A percentile compares a stretch with the other conserved stretches of the same genome.
Conservation (phyloP, 2,888 invertebrate genomes). For the Polydesmus complanatus region DNA sequence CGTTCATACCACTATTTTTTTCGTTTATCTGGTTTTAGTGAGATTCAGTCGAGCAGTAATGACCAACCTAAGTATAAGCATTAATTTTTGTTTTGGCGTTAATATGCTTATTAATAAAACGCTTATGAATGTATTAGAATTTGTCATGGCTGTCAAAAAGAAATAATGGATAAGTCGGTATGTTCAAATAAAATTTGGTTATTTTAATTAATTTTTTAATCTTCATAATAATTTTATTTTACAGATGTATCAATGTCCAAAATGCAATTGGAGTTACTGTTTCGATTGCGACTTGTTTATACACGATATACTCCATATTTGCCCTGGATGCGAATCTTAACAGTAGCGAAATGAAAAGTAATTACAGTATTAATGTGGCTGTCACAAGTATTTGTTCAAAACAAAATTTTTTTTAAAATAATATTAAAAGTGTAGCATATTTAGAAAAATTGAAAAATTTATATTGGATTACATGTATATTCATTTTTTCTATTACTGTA, state of each 20-base stretch:
- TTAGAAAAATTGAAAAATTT: no score
- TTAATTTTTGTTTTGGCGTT: no score
- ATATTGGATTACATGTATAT: no score
- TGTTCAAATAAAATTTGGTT: slow-evolving; percentile 6
- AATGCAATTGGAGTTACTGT: slow-evolving; percentile 70
- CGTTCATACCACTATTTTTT: slow-evolving; percentile 95
- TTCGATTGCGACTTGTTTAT: slow-evolving; percentile 91
- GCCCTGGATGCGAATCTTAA: slow-evolving; percentile 81
- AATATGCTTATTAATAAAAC: no score
- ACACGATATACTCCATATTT: slow-evolving; percentile 84
- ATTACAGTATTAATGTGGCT: not conserved
- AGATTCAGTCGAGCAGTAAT: slow-evolving; percentile 38
- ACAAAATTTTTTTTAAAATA: no score
- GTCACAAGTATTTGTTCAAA: no score
- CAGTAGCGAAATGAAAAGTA: slow-evolving; percentile 5
- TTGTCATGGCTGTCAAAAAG: slow-evolving; percentile 24
- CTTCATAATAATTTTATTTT: not conserved
- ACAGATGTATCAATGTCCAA: slow-evolving; percentile 64
- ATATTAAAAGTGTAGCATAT: no score
- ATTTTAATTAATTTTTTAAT: slow-evolving; percentile 18
- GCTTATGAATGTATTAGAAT: no score
- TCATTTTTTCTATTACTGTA: no score
- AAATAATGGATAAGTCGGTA: slow-evolving; percentile 23
- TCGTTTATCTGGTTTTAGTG: slow-evolving; percentile 72
- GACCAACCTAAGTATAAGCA: slow-evolving; percentile 17